phyloP scores from a whole-genome alignment of 2,888 invertebrate species.

The Synergus gifuensis region DNA sequence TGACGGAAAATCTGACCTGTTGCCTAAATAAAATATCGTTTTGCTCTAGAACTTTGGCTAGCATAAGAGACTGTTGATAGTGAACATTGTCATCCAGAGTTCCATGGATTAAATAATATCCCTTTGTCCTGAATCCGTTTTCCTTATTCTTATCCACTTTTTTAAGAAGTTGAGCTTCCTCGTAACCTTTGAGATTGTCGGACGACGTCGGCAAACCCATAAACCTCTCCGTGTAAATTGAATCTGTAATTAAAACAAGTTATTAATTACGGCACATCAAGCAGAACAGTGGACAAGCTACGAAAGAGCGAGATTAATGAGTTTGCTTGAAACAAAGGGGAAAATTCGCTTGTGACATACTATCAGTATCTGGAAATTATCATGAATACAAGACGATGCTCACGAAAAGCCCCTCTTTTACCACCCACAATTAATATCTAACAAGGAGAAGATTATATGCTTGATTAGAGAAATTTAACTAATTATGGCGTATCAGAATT shows the following conservation, averaged over 20 bases:
- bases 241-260: constrained; percentile 83
- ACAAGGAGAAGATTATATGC: constrained; percentile 6
- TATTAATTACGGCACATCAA: constrained; percentile 56
- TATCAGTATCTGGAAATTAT: constrained; percentile 44
- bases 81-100: constrained; percentile 98
- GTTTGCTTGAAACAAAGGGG: constrained; percentile 57
- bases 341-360: constrained; percentile 57
- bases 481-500: neutral
- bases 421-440: constrained; percentile 24
- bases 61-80: constrained; percentile 96
- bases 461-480: neutral
- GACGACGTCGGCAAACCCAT: constrained; percentile 89
- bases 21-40: constrained; percentile 93
- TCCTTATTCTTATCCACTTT: constrained; percentile 81
- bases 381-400: constrained; percentile 33
- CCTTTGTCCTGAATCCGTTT: constrained; percentile 80
- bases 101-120: constrained; percentile 95
- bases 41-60: constrained; percentile 91
- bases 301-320: constrained; percentile 62
- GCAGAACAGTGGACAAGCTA: constrained; percentile 48
- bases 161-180: constrained; percentile 86
- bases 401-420: constrained; percentile 6
- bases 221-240: constrained; percentile 97
- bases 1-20: constrained; percentile 82
- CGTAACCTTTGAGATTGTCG: constrained; percentile 88